Base-by-base conservation (phyloP, 2,888 invertebrate species). In the Phragmatobia fuliginosa region DNA sequence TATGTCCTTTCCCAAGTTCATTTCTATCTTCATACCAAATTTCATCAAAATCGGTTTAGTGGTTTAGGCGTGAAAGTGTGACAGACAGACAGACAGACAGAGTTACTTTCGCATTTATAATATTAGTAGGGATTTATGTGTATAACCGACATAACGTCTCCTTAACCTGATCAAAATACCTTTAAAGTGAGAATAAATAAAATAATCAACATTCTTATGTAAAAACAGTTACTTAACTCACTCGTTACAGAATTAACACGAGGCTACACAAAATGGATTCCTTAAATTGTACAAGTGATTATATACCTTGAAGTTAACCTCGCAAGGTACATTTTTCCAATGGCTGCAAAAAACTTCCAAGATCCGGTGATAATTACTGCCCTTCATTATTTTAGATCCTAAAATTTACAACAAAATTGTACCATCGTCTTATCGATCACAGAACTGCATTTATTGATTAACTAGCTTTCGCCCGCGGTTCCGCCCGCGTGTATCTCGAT, bases 221-320 rank as follows among this genome's bases (percentile, higher is more conserved):
- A 66, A 76, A 73, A 70, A 72, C 59, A 71, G 56, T 73, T 67
- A 60, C 69, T 68, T 71, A 73, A 68, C 45, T 41, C 68, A 61
- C 63, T 74, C 67, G 68, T 75, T 73, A 75, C 49, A 74, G 65
- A 80, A 77, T 67, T 70, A 71, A 77, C 66, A 77, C 80, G 76
- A 80, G 78, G 81, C 62, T 69, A 77, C 72, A 66, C 21, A 66
- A 36, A 62, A 71, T 67, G 71, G 52, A 79, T 82, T 75, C 71
- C 56, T 75, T 60, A 63, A 76, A 75, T 81, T 65, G 59, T 58
- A 68, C 63, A 61, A 73, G 70, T 70, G 38, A 32, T 71, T 74
- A 61, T 67, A 71, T 73, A 70, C 61, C 33, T 61, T 70, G 59
- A 66, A 73, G 71, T 62, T 70, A 25, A 56, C 63, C 49, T 25